These are phyloP conservation scores for Hydrozoanthus tunicans DNA, from an alignment of 64 coral and sea anemone species.

Conservation along the genomic window DNA sequence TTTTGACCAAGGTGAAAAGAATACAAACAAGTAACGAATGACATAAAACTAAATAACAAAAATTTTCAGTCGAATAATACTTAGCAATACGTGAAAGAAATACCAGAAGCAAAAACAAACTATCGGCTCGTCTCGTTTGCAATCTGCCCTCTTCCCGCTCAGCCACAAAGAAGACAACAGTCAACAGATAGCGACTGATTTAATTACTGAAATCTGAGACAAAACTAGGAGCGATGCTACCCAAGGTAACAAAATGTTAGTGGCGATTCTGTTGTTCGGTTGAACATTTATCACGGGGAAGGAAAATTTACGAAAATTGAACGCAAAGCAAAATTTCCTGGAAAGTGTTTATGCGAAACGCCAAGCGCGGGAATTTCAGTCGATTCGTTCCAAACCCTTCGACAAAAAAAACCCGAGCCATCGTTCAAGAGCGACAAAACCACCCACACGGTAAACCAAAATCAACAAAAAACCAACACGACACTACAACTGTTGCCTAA, in stretches of 20 bases:
- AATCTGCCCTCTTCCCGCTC: constrained; percentile 20
- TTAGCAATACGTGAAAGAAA: neutral
- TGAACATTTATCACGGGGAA: neutral
- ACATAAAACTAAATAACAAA: neutral
- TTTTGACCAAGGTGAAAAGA: neutral
- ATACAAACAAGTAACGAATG: neutral
- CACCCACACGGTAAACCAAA: neutral
- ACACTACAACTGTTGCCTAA: neutral
- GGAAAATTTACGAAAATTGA: too few species aligned
- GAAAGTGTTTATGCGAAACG: constrained; percentile 51
- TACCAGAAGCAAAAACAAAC: neutral
- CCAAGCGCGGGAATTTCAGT: constrained; percentile 58
- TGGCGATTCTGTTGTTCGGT: neutral
- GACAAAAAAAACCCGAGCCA: constrained; percentile 26
- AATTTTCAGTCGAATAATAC: neutral
- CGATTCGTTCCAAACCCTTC: constrained; percentile 35
- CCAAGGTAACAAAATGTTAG: neutral
- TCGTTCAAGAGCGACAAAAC: neutral
- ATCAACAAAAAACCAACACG: neutral
- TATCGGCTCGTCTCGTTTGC: neutral
- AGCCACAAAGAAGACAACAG: constrained; percentile 51
- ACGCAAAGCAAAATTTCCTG: constrained; percentile 9
- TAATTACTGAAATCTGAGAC: constrained; percentile 23
- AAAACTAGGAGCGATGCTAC: neutral
- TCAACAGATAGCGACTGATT: constrained; percentile 22